Percentiles rank a stretch among this genome's conserved stretches.
phyloP scores from a whole-genome alignment of 2,113 vertebrate species.

The Natator depressus region DNA sequence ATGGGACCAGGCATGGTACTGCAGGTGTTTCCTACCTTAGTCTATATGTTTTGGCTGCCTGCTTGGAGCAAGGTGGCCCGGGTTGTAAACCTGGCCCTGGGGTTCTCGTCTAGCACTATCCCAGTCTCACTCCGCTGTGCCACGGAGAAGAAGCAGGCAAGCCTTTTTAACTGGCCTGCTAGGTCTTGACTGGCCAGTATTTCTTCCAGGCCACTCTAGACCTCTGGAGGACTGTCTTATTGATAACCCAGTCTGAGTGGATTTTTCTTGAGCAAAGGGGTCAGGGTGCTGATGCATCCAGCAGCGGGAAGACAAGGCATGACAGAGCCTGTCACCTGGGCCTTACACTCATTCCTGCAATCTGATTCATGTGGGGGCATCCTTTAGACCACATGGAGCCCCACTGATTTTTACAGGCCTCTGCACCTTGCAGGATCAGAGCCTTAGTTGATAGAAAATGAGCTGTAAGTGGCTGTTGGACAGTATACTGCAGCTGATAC shows the following conservation, averaged over 20 bases:
- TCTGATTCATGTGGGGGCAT: neutral
- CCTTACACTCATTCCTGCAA: neutral
- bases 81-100: neutral
- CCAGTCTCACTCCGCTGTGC: neutral
- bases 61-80: too few species aligned
- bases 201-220: neutral
- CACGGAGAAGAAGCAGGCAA: neutral
- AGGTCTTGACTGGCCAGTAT: neutral
- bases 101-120: neutral
- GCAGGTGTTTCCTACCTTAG: neutral
- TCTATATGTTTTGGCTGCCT: neutral
- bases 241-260: neutral
- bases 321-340: neutral
- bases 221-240: neutral
- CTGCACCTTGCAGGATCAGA: neutral
- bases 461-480: neutral
- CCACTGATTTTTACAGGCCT: neutral
- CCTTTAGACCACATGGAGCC: neutral
- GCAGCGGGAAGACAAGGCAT: neutral
- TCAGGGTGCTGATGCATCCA: neutral
- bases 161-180: neutral
- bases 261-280: neutral
- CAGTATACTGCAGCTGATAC: neutral
- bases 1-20: rapidly evolving
- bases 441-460: neutral